A percentile compares a stretch with the other conserved stretches of the same genome.
phyloP scores from a whole-genome alignment of 2,888 invertebrate species.

The Eupsilia transversa region DNA sequence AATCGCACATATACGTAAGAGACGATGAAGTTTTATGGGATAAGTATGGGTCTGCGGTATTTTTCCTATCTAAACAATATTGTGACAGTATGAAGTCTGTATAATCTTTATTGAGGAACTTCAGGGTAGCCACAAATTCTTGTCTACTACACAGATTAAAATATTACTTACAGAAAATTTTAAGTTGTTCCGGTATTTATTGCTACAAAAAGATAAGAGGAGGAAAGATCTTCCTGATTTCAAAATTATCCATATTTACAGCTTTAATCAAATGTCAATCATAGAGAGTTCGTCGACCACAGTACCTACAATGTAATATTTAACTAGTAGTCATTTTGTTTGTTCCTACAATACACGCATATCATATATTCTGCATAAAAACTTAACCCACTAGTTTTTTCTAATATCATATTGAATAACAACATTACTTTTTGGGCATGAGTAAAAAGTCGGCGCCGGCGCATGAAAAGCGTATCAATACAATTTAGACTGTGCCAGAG shows the following conservation, averaged over 20 bases:
- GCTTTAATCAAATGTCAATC: not conserved
- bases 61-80: conserved; percentile 13
- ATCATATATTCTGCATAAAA: conserved; percentile 49
- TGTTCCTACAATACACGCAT: conserved; percentile 13
- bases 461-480: conserved; percentile 43
- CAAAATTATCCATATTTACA: not conserved
- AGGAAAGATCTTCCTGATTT: no score
- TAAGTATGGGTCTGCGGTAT: conserved; percentile 3
- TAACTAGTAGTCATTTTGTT: conserved; percentile 17
- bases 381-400: conserved; percentile 38
- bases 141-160: not conserved
- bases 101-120: conserved; percentile 2
- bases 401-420: conserved; percentile 60
- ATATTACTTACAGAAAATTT: not conserved
- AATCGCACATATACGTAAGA: conserved; percentile 35
- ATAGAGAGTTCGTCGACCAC: not conserved
- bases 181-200: not conserved
- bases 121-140: not conserved
- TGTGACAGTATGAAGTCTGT: not conserved
- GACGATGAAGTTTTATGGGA: conserved; percentile 34
- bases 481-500: conserved; percentile 20
- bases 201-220: not conserved
- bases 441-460: conserved; percentile 68
- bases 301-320: conserved; percentile 3
- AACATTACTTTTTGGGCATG: conserved; percentile 62